These are phyloP conservation scores for Drosophila erecta DNA, from an alignment of 1,140 invertebrate species.

Conservation along the genomic window DNA sequence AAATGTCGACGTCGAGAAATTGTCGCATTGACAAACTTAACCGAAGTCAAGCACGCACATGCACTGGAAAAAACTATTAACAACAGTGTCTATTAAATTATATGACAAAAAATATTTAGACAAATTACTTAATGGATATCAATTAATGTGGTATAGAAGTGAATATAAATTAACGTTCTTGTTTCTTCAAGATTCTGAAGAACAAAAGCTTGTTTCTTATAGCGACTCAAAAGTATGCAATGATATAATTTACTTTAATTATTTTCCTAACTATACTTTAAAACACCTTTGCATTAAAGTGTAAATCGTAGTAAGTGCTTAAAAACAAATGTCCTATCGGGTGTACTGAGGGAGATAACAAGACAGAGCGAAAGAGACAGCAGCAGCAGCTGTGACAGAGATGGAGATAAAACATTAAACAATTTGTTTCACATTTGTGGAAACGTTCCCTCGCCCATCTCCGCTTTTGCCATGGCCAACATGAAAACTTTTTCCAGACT, in stretches of 20 bases:
- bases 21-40: slow-evolving; percentile 54
- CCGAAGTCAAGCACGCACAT: slow-evolving; percentile 36
- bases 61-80: background rate
- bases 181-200: too few species aligned
- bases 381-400: slow-evolving; percentile 16
- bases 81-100: fast-evolving
- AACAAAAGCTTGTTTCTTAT: too few species aligned
- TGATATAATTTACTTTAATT: background rate
- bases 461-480: slow-evolving; percentile 4
- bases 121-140: too few species aligned
- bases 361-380: background rate
- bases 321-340: background rate
- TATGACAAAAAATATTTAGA: background rate
- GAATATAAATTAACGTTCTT: too few species aligned
- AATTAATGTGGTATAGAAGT: too few species aligned
- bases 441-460: slow-evolving; percentile 36
- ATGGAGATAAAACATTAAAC: slow-evolving; percentile 46
- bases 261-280: background rate
- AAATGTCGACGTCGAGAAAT: slow-evolving; percentile 36
- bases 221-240: background rate
- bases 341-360: background rate
- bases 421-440: slow-evolving; percentile 63
- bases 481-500: slow-evolving; percentile 54
- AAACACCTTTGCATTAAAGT: too few species aligned
- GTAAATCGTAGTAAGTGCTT: background rate